A percentile compares a stretch with the other conserved stretches of the same genome.
Conservation (phyloP, 2,888 invertebrate species). For the Azorinus chamasolen region DNA sequence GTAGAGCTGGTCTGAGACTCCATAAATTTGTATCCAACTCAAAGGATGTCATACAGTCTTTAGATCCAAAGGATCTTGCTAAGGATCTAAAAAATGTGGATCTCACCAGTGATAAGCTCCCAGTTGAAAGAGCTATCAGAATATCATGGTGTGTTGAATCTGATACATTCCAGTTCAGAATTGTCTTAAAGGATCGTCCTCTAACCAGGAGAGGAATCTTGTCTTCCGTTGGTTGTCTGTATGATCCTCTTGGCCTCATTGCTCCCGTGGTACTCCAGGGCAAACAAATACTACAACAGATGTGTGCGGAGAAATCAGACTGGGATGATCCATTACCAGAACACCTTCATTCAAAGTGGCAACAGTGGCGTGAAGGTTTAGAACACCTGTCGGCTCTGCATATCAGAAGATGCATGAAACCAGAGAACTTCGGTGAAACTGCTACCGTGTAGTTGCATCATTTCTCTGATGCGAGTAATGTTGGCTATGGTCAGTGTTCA, state of each 20-base stretch:
- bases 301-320: constrained; percentile 37
- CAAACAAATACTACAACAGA: constrained; percentile 57
- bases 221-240: constrained; percentile 47
- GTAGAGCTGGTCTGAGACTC: constrained; percentile 22
- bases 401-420: neutral
- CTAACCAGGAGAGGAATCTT: constrained; percentile 37
- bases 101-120: constrained; percentile 22
- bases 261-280: constrained; percentile 53
- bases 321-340: constrained; percentile 61
- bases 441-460: constrained; percentile 53
- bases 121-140: constrained; percentile 51
- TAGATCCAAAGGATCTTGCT: constrained; percentile 32
- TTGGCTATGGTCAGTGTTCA: constrained; percentile 65
- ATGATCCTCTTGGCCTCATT: constrained; percentile 60
- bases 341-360: neutral
- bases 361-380: constrained; percentile 2
- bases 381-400: neutral
- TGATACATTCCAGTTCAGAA: constrained; percentile 52
- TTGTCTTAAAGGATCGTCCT: constrained; percentile 37
- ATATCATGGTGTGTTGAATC: constrained; percentile 51
- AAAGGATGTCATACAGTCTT: constrained; percentile 21
- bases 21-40: constrained; percentile 53
- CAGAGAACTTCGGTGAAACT: constrained; percentile 50
- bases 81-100: constrained; percentile 30
- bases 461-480: constrained; percentile 64